A percentile compares a stretch with the other conserved stretches of the same genome.
phyloP scores from a whole-genome alignment of 2,113 vertebrate genomes.

The human (Homo sapiens) region DNA sequence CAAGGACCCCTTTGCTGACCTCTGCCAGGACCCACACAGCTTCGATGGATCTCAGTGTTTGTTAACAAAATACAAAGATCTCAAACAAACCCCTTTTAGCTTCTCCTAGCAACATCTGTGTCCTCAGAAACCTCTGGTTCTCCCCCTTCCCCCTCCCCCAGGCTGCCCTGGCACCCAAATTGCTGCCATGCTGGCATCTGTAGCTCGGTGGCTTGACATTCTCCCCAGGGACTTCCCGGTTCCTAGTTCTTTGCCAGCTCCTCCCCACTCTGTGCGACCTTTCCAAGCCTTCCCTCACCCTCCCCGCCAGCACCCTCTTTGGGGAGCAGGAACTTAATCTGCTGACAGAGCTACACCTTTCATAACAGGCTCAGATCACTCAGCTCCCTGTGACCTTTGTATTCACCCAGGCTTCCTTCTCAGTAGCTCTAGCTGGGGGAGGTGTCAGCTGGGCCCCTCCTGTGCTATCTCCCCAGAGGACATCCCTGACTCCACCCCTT shows the following conservation, averaged over 20 bases:
- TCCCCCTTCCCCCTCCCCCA: neutral
- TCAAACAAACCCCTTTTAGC: conserved; percentile 46
- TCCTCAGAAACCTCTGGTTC: conserved; percentile 64
- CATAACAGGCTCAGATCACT: conserved; percentile 67
- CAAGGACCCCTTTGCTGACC: conserved; percentile 31
- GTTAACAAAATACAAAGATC: conserved; percentile 72
- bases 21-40: conserved; percentile 24
- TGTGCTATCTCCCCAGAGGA: neutral
- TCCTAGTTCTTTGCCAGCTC: conserved; percentile 56
- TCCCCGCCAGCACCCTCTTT: conserved; percentile 44
- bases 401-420: conserved; percentile 1
- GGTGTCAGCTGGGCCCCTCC: neutral
- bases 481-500: neutral
- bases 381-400: conserved; percentile 62
- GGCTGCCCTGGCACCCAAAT: conserved; percentile 52
- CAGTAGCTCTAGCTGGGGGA: conserved; percentile 12
- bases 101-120: conserved; percentile 74
- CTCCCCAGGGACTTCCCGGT: conserved; percentile 59
- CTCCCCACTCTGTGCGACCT: conserved; percentile 70
- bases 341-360: conserved; percentile 75
- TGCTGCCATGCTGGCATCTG: conserved; percentile 54
- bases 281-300: conserved; percentile 58
- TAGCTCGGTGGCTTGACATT: conserved; percentile 42
- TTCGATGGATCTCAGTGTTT: conserved; percentile 61
- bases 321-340: conserved; percentile 75